Evolutionary conservation across 2,888 invertebrate genomes (phyloP).

Genomic region (Clusia tigrina): DNA sequence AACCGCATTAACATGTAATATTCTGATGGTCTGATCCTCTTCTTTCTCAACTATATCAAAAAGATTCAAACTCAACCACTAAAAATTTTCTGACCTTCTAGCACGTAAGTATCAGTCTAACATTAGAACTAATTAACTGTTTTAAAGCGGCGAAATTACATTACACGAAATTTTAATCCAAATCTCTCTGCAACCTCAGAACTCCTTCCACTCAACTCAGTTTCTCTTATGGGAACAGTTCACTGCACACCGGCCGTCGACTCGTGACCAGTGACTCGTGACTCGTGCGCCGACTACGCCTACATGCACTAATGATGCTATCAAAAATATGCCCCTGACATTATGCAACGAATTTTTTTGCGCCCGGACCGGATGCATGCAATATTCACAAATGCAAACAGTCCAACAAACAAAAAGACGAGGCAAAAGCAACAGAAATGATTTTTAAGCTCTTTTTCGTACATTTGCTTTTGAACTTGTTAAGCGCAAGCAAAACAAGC

Average conservation of each 20-base stretch:
- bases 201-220: too few species aligned
- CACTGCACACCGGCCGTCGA: constrained; percentile 32
- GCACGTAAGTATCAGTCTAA: too few species aligned
- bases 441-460: too few species aligned
- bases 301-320: constrained; percentile 36
- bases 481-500: constrained; percentile 41
- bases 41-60: too few species aligned
- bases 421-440: constrained; percentile 1
- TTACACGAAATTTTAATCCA: too few species aligned
- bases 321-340: constrained; percentile 40
- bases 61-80: too few species aligned
- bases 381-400: constrained; percentile 1
- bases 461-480: constrained; percentile 32
- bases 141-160: too few species aligned
- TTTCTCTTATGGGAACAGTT: constrained; percentile 7
- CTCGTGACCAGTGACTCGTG: not conserved
- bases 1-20: too few species aligned
- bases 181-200: too few species aligned
- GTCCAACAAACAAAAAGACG: not conserved
- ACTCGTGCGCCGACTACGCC: constrained; percentile 1
- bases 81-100: too few species aligned
- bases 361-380: constrained; percentile 1
- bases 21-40: too few species aligned
- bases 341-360: constrained; percentile 30
- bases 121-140: too few species aligned